Evolutionary conservation across 2,113 vertebrate genomes (phyloP), one percentile per base, ranked within the genome.

Genomic region (Dasyprocta punctata): DNA sequence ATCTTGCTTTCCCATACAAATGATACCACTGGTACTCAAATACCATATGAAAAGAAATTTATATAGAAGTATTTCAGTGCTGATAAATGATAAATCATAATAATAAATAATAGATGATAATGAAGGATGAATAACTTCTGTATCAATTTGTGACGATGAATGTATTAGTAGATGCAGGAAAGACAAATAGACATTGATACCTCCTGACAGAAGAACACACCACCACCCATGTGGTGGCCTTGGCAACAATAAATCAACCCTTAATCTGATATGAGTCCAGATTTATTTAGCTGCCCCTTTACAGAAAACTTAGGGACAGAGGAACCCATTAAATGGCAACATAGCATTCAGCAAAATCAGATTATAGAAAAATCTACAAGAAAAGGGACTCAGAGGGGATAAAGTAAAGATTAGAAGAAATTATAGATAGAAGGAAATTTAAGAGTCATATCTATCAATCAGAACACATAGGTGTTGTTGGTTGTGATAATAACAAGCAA

Each of bases 161-260:
- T 58, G 49, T 2, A 49, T 73, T 22, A 81, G n/a, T 61, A 30
- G 19, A 19, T 26, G 2, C 44, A 30, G 56, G n/a, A 63, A 84
- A 95, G 36, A 56, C 24, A 84, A 75, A 58, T 30, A 83, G 82
- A 60, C 54, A 88, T 56, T 61, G 65, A 89, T 80, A 36, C 49
- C 26, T 81, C 83, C 44, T 61, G 19, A 47, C 36, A 7, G 49
- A 88, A 67, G 58, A 94, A 78, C 36, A 86, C 2, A 65, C 56
- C n/a, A 36, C 20, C 3, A 75, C 22, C 41, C 22, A 13, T 3
- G 12, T 26, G 58, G 36, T 47, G 77, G 44, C 33, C 69, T 33
- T 36, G 26, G 22, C n/a, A 69, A 47, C 41, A 56, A 83, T 77
- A 90, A 96, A 92, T 78, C 97, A 86, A 96, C 47, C 20, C 58